Evolutionary conservation across 2,113 vertebrate species (phyloP), one percentile per base, ranked within the genome.

Genomic region (Lanius collurio): DNA sequence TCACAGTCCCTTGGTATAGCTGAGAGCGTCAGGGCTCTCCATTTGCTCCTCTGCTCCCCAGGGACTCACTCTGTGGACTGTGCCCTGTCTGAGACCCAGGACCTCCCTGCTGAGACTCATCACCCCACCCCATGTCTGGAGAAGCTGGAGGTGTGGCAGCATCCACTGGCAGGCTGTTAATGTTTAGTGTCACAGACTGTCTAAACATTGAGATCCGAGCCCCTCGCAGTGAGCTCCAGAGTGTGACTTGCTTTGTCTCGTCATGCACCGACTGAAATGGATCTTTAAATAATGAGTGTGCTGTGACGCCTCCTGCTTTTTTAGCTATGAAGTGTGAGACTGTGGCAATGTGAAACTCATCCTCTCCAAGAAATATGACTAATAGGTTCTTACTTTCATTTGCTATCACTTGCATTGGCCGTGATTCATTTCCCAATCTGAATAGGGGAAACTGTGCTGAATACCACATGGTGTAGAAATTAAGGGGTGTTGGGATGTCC

Each of bases 101-200:
- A 59, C 19, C 22, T 55, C 33, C 19, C 69, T 9, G 27, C 63
- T 55, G 42, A 76, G 59, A 70, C 42, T 67, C 33, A 9, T n/a
- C 53, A 28, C 49, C 41, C 22, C 0, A 0, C 7, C 5, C 42
- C 22, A 4, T 9, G 1, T 27, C 44, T 9, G 21, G 12, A 52
- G 31, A 81, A 10, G 13, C 59, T 12, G 28, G 46, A 39, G 35
- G 21, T 33, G 27, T 4, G 3, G 30, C 28, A 53, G 47, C 39
- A 75, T 28, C 33, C 67, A 70, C 7, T 15, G 47, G 24, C 44
- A 86, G 50, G 21, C 60, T 79, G 30, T 28, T 1, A 0, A 35
- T 79, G 64, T 71, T 63, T 21, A 30, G 13, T 24, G 20, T 30
- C 56, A 18, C 1, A 3, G 23, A 6, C 41, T 85, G 50, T 26